Evolutionary conservation across 1,140 invertebrate species (phyloP).

Genomic region (Pomphorhynchus laevis): DNA sequence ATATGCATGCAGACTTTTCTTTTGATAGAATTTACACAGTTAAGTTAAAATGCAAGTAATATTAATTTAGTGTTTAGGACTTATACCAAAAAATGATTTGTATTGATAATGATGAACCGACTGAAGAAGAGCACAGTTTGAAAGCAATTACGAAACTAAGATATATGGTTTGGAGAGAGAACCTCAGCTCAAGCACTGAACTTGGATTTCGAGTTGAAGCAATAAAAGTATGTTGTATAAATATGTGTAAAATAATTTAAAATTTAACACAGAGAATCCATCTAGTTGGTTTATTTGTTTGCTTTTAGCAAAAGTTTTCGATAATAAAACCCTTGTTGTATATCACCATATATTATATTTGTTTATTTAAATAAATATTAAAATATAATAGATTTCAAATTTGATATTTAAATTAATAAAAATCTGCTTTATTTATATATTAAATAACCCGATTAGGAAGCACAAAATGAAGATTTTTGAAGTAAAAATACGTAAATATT

Average conservation of each 20-base stretch:
- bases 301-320: too few relatives aligned
- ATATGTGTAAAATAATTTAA: too few relatives aligned
- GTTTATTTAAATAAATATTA: too few relatives aligned
- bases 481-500: too few relatives aligned
- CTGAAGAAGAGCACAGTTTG: conserved; percentile 43
- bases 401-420: too few relatives aligned
- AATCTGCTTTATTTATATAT: too few relatives aligned
- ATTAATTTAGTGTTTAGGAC: conserved; percentile 24
- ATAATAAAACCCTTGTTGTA: too few relatives aligned
- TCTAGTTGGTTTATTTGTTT: too few relatives aligned
- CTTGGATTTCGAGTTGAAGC: conserved; percentile 81
- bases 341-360: neutral
- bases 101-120: conserved; percentile 52
- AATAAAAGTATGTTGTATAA: conserved; percentile 30
- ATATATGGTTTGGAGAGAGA: conserved; percentile 88
- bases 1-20: neutral
- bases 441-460: too few relatives aligned
- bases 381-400: too few relatives aligned
- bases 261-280: too few relatives aligned
- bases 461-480: too few relatives aligned
- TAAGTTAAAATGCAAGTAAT: neutral
- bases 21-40: neutral
- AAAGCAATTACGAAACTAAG: conserved; percentile 66
- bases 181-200: conserved; percentile 65
- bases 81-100: conserved; percentile 96